Conservation (phyloP, 2,797 vertebrate species). For the Lindbergichthys nudifrons region DNA sequence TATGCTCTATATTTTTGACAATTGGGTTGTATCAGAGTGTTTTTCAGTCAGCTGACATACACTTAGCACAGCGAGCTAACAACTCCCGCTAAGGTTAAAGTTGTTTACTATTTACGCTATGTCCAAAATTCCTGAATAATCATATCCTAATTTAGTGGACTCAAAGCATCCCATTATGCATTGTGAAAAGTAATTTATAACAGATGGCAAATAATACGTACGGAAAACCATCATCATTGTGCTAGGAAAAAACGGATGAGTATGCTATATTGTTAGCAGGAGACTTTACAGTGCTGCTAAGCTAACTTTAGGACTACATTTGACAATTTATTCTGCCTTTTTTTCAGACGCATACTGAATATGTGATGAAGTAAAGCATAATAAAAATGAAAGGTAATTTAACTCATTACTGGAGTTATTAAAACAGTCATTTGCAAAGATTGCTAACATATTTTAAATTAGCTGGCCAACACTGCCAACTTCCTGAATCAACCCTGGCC, state of each 20-base stretch:
- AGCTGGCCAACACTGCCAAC: not conserved
- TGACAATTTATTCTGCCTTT: too few relatives aligned
- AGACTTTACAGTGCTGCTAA: not conserved
- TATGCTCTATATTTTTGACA: not conserved
- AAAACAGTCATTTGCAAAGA: not conserved
- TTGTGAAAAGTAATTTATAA: too few relatives aligned
- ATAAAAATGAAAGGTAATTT: not conserved
- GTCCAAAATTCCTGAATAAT: too few relatives aligned
- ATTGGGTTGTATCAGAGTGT: not conserved
- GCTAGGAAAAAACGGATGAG: too few relatives aligned
- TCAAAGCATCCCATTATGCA: too few relatives aligned
- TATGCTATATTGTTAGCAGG: too few relatives aligned
- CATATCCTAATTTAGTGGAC: too few relatives aligned
- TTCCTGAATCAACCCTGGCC: not conserved
- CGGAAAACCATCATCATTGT: too few relatives aligned
- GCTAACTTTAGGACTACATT: not conserved
- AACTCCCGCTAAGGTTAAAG: not conserved
- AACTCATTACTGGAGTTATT: not conserved
- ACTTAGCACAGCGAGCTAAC: not conserved
- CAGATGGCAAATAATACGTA: too few relatives aligned
- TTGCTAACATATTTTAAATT: not conserved
- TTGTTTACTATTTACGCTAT: too few relatives aligned
- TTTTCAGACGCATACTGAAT: too few relatives aligned
- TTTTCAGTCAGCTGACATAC: not conserved
- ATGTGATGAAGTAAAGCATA: too few relatives aligned